Base-by-base conservation (phyloP, 2,888 invertebrate genomes). In the Oscheius sp. region DNA sequence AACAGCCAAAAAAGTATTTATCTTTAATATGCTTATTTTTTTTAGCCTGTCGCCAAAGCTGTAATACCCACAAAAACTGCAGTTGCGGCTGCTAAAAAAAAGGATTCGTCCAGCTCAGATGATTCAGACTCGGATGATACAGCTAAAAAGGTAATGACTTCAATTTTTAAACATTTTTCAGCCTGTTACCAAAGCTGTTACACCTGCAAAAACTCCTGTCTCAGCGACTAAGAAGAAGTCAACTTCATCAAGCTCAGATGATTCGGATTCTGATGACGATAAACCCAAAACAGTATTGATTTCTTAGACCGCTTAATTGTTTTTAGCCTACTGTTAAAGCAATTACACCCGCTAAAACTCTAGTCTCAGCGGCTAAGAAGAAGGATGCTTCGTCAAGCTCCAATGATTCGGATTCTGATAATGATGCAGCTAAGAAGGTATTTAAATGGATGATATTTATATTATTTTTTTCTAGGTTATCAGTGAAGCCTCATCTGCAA, bases 61-160 rank as follows among this genome's bases (percentile, higher is more conserved):
- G 61, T 20, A 3, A 61, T 8, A 14, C 20, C 9, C 24, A 24
- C 49, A 2, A 49, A 49, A 24, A 6, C 33, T n/a, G 33, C 33
- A 1, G 28, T 14, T 9, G 51, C 57, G 28, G 28, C 69, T 30
- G 69, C 75, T 1, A 71, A 70, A 0, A 75, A 75, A 14, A 68
- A 68, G 2, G 68, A 65, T 9, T 67, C 59, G 2, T 65, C 65
- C 2, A 51, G 50, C 33, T 59, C 72, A 2, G 67, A 67, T 12
- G 74, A 74, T 54, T 74, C 74, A 1, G 69, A 69, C 1, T n/a
- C n/a, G n/a, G 70, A 72, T 30, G 72, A 70, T 6, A 20, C 47
- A 4, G 47, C 47, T 47, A 47, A 47, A 47, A 47, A 47, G 47
- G 47, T 47, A 47, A 24, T 54, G 12, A 2, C 9, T 54, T 6